Percentiles rank a stretch among this genome's conserved stretches.
phyloP scores from a whole-genome alignment of 2,797 vertebrate species.

The Champsocephalus esox region DNA sequence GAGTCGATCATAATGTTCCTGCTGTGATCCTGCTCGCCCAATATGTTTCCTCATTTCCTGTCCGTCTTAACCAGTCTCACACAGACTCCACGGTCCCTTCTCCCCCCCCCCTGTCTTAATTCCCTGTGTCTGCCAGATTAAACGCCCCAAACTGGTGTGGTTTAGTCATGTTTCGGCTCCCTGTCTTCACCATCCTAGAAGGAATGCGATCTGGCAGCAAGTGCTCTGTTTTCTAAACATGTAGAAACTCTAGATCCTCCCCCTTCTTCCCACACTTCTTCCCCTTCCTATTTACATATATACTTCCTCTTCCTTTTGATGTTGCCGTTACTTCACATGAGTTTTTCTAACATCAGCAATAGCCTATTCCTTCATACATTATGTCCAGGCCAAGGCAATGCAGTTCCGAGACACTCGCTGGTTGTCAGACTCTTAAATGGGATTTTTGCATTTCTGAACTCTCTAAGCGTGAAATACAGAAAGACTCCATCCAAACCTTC shows the following conservation, averaged over 20 bases:
- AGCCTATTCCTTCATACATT: constrained; percentile 44
- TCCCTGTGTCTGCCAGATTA: constrained; percentile 95
- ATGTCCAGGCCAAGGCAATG: constrained; percentile 27
- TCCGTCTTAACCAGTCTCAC: constrained; percentile 92
- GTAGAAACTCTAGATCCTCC: constrained; percentile 76
- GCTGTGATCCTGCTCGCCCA: constrained; percentile 77
- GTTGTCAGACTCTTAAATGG: constrained; percentile 37
- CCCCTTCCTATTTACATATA: constrained; percentile 69
- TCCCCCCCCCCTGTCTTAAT: constrained; percentile 87
- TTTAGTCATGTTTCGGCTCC: constrained; percentile 89
- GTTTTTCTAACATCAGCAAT: constrained; percentile 79
- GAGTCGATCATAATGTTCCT: constrained; percentile 94
- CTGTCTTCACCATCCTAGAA: constrained; percentile 87
- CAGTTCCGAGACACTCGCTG: constrained; percentile 31
- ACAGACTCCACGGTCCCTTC: constrained; percentile 84
- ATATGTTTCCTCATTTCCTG: constrained; percentile 93
- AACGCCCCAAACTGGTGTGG: constrained; percentile 91
- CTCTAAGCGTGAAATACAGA: constrained; percentile 6
- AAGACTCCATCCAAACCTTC: background rate
- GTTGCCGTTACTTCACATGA: constrained; percentile 97
- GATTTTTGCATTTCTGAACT: constrained; percentile 43
- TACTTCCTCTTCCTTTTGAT: constrained; percentile 88
- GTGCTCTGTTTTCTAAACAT: constrained; percentile 90
- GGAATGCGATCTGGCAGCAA: constrained; percentile 91
- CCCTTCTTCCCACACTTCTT: constrained; percentile 45